These are phyloP conservation scores for Drosophila kanekoi DNA, from an alignment of 2,888 invertebrate genomes.

Conservation along the genomic window DNA sequence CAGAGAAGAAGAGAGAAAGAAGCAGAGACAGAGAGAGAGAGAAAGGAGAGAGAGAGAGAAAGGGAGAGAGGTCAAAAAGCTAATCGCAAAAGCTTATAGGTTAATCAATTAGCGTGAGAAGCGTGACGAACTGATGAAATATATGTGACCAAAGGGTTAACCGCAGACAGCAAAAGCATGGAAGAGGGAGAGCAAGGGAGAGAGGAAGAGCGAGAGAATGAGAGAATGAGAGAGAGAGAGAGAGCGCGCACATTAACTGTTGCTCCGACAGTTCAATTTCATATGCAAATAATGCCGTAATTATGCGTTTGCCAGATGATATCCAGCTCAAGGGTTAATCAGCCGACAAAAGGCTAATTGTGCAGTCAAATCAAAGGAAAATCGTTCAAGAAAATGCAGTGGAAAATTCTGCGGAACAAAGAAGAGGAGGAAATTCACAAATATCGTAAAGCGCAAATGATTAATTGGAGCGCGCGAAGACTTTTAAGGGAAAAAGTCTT, in stretches of 20 bases:
- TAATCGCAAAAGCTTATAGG: neutral
- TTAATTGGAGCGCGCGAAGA: constrained; percentile 62
- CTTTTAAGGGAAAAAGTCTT: too few species aligned
- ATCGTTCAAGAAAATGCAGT: neutral
- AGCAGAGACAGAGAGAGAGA: neutral
- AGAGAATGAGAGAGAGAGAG: too few species aligned
- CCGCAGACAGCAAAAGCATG: constrained; percentile 9
- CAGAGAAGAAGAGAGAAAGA: neutral
- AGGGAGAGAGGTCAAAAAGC: neutral
- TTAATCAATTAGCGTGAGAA: constrained; percentile 12
- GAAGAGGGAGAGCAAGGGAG: neutral
- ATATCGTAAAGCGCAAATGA: constrained; percentile 46
- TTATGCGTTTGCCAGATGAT: constrained; percentile 27
- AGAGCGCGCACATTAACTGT: constrained; percentile 12
- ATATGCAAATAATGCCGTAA: constrained; percentile 51
- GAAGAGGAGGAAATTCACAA: neutral
- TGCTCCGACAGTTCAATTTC: constrained; percentile 15
- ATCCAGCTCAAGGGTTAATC: constrained; percentile 6
- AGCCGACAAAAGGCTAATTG: constrained; percentile 8
- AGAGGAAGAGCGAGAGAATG: neutral
- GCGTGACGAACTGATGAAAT: constrained; percentile 20
- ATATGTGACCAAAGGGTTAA: constrained; percentile 29
- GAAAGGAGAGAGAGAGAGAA: too few species aligned
- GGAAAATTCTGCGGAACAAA: neutral
- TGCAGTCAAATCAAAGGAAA: neutral